Base-by-base conservation (phyloP, 2,888 invertebrate genomes). In the Synanthedon tipuliformis region DNA sequence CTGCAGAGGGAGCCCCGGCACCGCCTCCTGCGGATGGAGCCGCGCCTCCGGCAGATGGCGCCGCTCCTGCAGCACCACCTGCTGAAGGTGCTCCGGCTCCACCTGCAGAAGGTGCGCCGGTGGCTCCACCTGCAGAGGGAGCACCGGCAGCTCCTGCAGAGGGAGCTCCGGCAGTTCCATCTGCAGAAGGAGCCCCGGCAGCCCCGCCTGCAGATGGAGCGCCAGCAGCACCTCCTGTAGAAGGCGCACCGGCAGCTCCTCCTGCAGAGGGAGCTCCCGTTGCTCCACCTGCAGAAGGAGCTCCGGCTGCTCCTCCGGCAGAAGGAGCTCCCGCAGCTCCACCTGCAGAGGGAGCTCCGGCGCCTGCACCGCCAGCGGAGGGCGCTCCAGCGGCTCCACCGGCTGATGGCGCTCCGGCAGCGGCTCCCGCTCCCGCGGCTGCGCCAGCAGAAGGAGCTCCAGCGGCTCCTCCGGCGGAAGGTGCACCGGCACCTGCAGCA, bases 1-100 rank as follows among this genome's bases (percentile, higher is more conserved):
- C 71, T 0, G 66, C 62, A 0, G 72, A 62, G 0, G 73, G 57
- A 0, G 61, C 58, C 3, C 56, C 51, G 10, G 54, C 63, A 4
- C 66, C 73, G 4, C 65, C 75, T 0, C 73, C 72, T 0, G 69
- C 64, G 0, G 74, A 72, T 3, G 83, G 73, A 2, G 69, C 56
- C 49, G 69, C 63, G 55, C 66, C 59, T 50, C 65, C 59, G 3
- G 62, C 55, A 2, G 68, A 58, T 0, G 45, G 15, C 7, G 45
- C 13, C 4, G 64, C 72, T 2, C 69, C 77, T 63, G 62, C 2
- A 55, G 59, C 56, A 11, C 61, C 59, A 15, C 62, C 63, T 1
- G 64, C 64, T 50, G 80, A 73, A 57, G 73, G 69, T 11, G 76
- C 70, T 51, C 56, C 52, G 55, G 67, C 61, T n/a, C 56, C 70